A percentile compares a stretch with the other conserved stretches of the same genome.
These are phyloP conservation scores for Poecilia wingei DNA, from an alignment of 2,797 vertebrate species.

Conservation along the genomic window DNA sequence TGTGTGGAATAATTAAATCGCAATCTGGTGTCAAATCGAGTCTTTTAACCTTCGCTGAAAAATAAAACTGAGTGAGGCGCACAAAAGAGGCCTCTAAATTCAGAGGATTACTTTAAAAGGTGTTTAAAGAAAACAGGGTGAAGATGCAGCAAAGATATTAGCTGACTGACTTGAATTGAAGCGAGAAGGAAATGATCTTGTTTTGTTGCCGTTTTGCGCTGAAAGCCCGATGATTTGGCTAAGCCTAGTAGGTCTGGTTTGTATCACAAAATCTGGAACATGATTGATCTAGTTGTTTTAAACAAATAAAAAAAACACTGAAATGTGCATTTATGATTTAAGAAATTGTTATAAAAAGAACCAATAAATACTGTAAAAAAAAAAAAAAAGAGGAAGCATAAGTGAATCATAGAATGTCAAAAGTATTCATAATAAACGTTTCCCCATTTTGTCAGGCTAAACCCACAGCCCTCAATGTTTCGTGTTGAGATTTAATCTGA, in stretches of 20 bases:
- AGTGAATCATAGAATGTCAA: neutral
- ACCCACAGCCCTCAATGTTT: neutral
- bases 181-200: neutral
- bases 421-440: neutral
- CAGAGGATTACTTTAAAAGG: conserved; percentile 28
- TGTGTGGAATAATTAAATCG: conserved; percentile 61
- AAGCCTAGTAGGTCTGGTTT: neutral
- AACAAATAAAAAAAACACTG: neutral
- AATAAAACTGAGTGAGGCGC: conserved; percentile 28
- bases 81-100: conserved; percentile 23
- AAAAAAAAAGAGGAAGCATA: neutral
- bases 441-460: neutral
- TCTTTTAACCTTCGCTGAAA: conserved; percentile 35
- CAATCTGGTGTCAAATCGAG: conserved; percentile 48
- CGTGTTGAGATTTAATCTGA: no score
- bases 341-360: neutral
- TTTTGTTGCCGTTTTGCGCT: conserved; percentile 13
- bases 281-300: neutral
- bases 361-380: neutral
- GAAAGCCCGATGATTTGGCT: conserved; percentile 11
- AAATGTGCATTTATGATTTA: neutral
- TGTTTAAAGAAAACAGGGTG: conserved; percentile 17
- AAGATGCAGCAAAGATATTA: conserved; percentile 8
- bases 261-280: neutral
- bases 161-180: conserved; percentile 9